Evolutionary conservation across 1,140 invertebrate genomes (phyloP).

Genomic region (Nautilus pompilius): DNA sequence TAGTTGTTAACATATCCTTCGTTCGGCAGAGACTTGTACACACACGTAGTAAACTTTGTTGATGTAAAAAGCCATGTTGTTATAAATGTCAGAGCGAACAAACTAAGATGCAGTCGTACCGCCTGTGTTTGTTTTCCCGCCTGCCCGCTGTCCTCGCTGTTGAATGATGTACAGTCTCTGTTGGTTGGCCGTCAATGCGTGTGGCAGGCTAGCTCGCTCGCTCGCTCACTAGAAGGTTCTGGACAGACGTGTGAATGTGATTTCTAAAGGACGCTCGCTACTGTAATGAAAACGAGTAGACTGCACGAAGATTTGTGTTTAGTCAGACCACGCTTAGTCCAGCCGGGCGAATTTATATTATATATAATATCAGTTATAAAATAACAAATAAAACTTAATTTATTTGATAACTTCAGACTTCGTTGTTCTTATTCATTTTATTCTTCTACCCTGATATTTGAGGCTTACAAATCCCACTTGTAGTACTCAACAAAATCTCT

Average conservation of each 20-base stretch:
- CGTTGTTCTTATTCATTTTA: not conserved
- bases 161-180: not conserved
- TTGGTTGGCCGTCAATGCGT: not conserved
- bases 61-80: too few relatives aligned
- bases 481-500: too few relatives aligned
- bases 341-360: constrained; percentile 1
- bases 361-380: constrained; percentile 1
- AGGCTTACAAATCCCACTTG: too few relatives aligned
- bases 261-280: not conserved
- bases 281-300: not conserved
- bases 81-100: not conserved
- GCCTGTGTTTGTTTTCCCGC: not conserved
- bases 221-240: not conserved
- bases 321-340: constrained; percentile 1
- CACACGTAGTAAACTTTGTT: too few relatives aligned
- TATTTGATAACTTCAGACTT: not conserved
- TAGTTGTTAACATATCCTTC: too few relatives aligned
- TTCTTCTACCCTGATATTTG: too few relatives aligned
- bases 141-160: not conserved
- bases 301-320: constrained; percentile 1
- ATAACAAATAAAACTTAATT: constrained; percentile 2
- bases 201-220: not conserved
- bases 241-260: not conserved
- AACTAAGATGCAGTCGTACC: not conserved
- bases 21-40: too few relatives aligned